These are phyloP conservation scores for Hippopotamus amphibius DNA, from an alignment of 2,113 vertebrate species.

Conservation along the genomic window DNA sequence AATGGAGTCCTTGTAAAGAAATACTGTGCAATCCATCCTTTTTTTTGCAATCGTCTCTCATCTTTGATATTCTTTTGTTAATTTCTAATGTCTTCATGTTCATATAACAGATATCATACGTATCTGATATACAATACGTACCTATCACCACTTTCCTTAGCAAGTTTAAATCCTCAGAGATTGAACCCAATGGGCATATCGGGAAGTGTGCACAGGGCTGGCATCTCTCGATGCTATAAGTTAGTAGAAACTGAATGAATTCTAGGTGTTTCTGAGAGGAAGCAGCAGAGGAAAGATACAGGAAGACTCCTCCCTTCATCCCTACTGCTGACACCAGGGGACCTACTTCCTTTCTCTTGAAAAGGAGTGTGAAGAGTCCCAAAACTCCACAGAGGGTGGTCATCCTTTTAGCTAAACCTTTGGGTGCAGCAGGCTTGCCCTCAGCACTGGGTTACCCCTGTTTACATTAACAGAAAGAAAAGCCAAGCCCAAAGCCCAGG, in stretches of 20 bases:
- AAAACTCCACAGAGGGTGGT: neutral
- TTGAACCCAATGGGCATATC: neutral
- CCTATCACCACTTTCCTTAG: neutral
- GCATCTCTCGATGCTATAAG: neutral
- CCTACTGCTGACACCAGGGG: neutral
- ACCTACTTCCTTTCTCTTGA: neutral
- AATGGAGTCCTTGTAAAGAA: neutral
- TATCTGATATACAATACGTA: neutral
- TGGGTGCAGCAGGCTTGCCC: slow-evolving; percentile 64
- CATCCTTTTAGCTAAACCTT: slow-evolving; percentile 10
- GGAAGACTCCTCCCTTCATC: neutral
- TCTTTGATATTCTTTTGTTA: slow-evolving; percentile 4
- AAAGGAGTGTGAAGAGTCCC: neutral
- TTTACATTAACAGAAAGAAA: slow-evolving; percentile 82
- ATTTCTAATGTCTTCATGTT: neutral
- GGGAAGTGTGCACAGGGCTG: neutral
- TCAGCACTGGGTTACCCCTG: slow-evolving; percentile 71
- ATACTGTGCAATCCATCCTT: neutral
- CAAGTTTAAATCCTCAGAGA: neutral
- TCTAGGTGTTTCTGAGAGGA: slow-evolving; percentile 45
- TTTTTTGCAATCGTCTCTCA: slow-evolving; percentile 12
- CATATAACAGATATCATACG: neutral
- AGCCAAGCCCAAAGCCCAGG: slow-evolving; percentile 57
- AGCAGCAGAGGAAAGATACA: neutral
- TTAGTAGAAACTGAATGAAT: slow-evolving; percentile 7